Percentiles rank a stretch among this genome's conserved stretches.
phyloP scores from a whole-genome alignment of 1,140 invertebrate species.

The Halictus rubicundus region DNA sequence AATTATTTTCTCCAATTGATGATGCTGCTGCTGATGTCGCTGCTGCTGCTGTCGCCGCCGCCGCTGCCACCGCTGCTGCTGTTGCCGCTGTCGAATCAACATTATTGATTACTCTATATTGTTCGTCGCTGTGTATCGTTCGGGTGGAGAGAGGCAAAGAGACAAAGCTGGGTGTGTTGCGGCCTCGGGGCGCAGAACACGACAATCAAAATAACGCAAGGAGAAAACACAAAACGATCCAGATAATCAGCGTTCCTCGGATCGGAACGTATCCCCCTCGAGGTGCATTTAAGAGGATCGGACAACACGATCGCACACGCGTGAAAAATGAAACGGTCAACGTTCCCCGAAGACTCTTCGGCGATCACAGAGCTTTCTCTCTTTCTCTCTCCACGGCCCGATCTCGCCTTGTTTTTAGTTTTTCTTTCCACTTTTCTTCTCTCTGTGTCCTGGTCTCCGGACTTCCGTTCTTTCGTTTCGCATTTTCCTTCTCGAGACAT shows the following conservation, averaged over 20 bases:
- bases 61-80: too few relatives aligned
- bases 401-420: background rate
- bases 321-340: background rate
- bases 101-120: background rate
- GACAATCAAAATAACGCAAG: conserved; percentile 38
- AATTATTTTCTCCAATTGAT: conserved; percentile 33
- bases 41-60: conserved; percentile 5
- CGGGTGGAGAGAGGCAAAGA: conserved; percentile 19
- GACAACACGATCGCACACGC: background rate
- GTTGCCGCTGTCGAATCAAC: too few relatives aligned
- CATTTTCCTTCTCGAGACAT: conserved; percentile 42
- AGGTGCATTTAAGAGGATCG: too few relatives aligned
- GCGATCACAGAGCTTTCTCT: conserved; percentile 10
- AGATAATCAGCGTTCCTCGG: conserved; percentile 14
- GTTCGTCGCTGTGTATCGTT: background rate
- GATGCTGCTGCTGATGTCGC: background rate
- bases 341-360: background rate
- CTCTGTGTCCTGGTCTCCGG: conserved; percentile 13
- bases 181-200: conserved; percentile 25
- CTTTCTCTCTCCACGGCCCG: conserved; percentile 12
- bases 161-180: conserved; percentile 8
- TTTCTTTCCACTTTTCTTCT: conserved; percentile 21
- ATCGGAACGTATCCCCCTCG: background rate
- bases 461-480: conserved; percentile 4
- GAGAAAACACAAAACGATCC: background rate